A percentile compares a stretch with the other conserved stretches of the same genome.
Conservation (phyloP, 2,888 invertebrate species). For the Bombylius discolor region DNA sequence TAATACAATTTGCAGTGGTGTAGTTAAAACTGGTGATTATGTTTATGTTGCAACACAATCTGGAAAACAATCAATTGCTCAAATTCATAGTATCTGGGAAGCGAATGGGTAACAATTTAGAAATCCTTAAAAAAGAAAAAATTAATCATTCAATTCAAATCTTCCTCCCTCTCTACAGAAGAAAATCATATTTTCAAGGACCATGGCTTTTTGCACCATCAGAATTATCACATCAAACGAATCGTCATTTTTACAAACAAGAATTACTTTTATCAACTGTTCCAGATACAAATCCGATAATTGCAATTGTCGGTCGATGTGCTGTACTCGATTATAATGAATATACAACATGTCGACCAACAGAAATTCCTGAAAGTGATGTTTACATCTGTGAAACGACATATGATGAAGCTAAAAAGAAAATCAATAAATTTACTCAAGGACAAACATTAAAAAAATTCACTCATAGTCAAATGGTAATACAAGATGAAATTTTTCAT, state of each 20-base stretch:
- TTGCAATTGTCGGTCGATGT: slow-evolving; percentile 85
- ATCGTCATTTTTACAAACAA: slow-evolving; percentile 79
- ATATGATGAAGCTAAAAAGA: slow-evolving; percentile 76
- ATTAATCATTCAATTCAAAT: not conserved
- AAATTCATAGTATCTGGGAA: slow-evolving; percentile 91
- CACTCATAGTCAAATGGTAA: slow-evolving; percentile 65
- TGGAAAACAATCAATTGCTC: slow-evolving; percentile 80
- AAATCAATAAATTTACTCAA: slow-evolving; percentile 52
- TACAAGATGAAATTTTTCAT: slow-evolving; percentile 84
- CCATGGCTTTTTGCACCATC: slow-evolving; percentile 83
- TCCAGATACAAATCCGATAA: slow-evolving; percentile 82
- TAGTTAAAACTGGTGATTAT: slow-evolving; percentile 82
- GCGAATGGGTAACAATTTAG: slow-evolving; percentile 56
- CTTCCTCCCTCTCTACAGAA: slow-evolving; percentile 40
- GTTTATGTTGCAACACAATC: slow-evolving; percentile 89
- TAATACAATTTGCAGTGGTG: slow-evolving; percentile 68
- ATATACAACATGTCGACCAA: slow-evolving; percentile 79
- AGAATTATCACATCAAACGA: slow-evolving; percentile 59
- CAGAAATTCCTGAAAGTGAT: slow-evolving; percentile 85
- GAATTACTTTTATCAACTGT: slow-evolving; percentile 84
- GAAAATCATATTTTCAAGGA: slow-evolving; percentile 83
- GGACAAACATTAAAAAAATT: slow-evolving; percentile 58
- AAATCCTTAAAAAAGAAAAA: not conserved
- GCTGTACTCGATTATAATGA: slow-evolving; percentile 81
- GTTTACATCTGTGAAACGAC: slow-evolving; percentile 85